Percentiles rank a stretch among this genome's conserved stretches.
phyloP scores from a whole-genome alignment of 2,113 vertebrate species.

The Zingel zingel region DNA sequence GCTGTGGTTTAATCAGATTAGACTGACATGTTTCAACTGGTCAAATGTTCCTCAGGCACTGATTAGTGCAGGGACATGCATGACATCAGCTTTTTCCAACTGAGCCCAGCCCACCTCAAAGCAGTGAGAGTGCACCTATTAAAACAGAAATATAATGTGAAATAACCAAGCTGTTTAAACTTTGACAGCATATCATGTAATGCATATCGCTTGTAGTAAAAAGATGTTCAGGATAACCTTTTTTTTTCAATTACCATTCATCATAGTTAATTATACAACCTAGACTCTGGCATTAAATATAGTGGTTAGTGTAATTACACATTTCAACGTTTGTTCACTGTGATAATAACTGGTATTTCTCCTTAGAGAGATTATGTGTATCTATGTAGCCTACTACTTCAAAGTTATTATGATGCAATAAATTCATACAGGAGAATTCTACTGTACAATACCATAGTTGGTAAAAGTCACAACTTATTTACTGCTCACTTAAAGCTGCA shows the following conservation, averaged over 20 bases:
- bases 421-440: too few relatives aligned
- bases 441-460: too few relatives aligned
- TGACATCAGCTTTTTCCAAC: background rate
- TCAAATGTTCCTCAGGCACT: background rate
- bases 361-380: background rate
- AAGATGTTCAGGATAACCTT: too few relatives aligned
- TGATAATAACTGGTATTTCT: constrained; percentile 5
- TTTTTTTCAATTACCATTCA: too few relatives aligned
- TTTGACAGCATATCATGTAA: too few relatives aligned
- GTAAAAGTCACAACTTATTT: too few relatives aligned
- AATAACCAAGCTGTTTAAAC: background rate
- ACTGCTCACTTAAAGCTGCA: too few relatives aligned
- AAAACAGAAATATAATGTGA: background rate
- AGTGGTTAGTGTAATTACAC: background rate
- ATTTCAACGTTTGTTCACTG: background rate
- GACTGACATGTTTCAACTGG: background rate
- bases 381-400: too few relatives aligned
- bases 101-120: background rate
- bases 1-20: background rate
- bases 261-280: too few relatives aligned
- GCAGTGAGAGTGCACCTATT: background rate
- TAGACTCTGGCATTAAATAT: background rate
- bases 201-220: too few relatives aligned
- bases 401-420: too few relatives aligned
- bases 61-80: background rate